Base-by-base conservation (phyloP, 2,888 invertebrate species). In the Calephelis perditalis region DNA sequence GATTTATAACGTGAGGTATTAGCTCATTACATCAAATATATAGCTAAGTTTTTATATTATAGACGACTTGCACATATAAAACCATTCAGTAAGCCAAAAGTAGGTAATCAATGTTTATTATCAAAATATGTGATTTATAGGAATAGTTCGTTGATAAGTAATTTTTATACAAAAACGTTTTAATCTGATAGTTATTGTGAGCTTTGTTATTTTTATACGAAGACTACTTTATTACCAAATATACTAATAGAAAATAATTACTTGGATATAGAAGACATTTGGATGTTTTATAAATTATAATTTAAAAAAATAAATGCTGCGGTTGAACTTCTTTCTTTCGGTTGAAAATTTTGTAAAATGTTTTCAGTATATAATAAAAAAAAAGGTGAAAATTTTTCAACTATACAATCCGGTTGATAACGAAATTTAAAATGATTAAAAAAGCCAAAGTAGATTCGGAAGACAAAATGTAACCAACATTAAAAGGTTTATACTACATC, bases 41-140 rank as follows among this genome's bases (percentile, higher is more conserved):
- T 37, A 59, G 59, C 55, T 59, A 59, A 12, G 55, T 46, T 59
- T 55, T n/a, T 45, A 55, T 59, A 59, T 56, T 55, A 59, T 59
- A 59, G 55, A 45, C 54, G 64, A 59, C 65, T 73, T 73, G 76
- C 68, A 78, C 79, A 69, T 76, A 77, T 69, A 75, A 75, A 76
- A 79, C 75, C 60, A 76, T 76, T 77, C 73, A 75, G 72, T 80
- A 82, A 83, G 82, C 79, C 78, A 77, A 78, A 78, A 71, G 74
- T 73, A 78, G 78, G 71, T 74, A 69, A 77, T 75, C 73, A 76
- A 79, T 73, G 70, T 77, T 74, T 68, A 74, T 79, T 82, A 81
- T 74, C 76, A 84, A 84, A 82, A 82, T 83, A 81, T 77, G 72
- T 75, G 74, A 72, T 71, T 68, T 69, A 69, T 73, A 76, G 71